Evolutionary conservation across 1,140 invertebrate genomes (phyloP).

Genomic region (Neuroterus valhalla): DNA sequence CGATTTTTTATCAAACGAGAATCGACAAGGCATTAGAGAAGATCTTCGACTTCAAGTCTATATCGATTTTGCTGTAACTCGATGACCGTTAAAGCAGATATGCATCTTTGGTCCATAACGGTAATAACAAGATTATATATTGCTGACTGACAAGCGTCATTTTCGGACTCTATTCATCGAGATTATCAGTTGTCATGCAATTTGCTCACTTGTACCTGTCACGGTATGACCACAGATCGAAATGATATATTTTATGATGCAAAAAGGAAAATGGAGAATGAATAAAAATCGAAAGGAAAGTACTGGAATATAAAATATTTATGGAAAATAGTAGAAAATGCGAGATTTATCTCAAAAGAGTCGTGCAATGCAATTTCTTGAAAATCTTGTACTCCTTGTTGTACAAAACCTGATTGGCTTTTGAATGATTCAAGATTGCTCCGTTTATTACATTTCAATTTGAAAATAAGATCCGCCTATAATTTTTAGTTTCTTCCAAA

Average conservation of each 20-base stretch:
- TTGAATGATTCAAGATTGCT: too few relatives aligned
- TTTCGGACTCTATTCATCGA: slow-evolving; percentile 18
- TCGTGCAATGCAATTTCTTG: too few relatives aligned
- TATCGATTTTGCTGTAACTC: slow-evolving; percentile 14
- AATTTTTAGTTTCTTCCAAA: too few relatives aligned
- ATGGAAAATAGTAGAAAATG: background rate
- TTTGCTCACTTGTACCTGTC: slow-evolving; percentile 10
- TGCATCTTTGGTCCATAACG: slow-evolving; percentile 21
- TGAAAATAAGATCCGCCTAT: too few relatives aligned
- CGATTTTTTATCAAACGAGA: too few relatives aligned
- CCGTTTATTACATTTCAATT: too few relatives aligned
- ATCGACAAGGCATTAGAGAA: too few relatives aligned
- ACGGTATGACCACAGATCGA: background rate
- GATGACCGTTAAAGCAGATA: slow-evolving; percentile 25
- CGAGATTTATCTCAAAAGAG: too few relatives aligned
- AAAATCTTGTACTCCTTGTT: too few relatives aligned
- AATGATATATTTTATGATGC: slow-evolving; percentile 23
- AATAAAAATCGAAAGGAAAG: background rate
- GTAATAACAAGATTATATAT: slow-evolving; percentile 28
- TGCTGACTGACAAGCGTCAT: slow-evolving; percentile 5
- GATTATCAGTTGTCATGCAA: slow-evolving; percentile 14
- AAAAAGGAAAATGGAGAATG: slow-evolving; percentile 10
- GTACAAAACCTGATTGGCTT: too few relatives aligned
- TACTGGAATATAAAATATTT: background rate
- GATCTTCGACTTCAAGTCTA: background rate